Evolutionary conservation across 2,888 invertebrate species (phyloP).

Genomic region (Platynereis dumerilii): DNA sequence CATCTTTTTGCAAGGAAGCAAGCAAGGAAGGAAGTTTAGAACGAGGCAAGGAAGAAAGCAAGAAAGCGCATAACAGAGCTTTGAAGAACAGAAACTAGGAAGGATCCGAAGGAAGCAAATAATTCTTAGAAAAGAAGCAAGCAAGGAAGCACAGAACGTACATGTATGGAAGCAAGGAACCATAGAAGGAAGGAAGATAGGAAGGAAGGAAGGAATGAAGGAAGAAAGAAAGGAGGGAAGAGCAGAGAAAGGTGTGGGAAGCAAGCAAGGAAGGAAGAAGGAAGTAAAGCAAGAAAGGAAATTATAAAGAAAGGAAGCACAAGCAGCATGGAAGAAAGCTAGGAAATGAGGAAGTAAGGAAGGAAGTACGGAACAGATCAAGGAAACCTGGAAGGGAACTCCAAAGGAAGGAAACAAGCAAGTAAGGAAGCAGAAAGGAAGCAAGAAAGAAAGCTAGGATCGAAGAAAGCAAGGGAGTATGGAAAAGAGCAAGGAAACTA

Average conservation of each 20-base stretch:
- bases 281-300: not conserved
- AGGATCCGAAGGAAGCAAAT: not conserved
- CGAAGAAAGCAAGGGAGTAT: not conserved
- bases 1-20: no score
- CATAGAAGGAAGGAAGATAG: no score
- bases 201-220: not conserved
- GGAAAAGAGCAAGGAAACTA: not conserved
- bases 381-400: no score
- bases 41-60: not conserved
- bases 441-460: not conserved
- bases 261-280: not conserved
- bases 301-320: not conserved
- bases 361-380: not conserved
- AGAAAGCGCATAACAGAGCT: not conserved
- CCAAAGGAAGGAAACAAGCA: no score
- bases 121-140: not conserved
- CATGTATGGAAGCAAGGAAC: not conserved
- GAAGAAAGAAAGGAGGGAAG: conserved; percentile 5
- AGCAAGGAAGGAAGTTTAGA: not conserved
- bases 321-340: not conserved
- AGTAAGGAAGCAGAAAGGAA: not conserved
- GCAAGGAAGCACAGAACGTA: not conserved
- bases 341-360: conserved; percentile 1
- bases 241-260: not conserved
- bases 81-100: not conserved